A percentile compares a stretch with the other conserved stretches of the same genome.
Evolutionary conservation across 1,140 invertebrate species (phyloP).

Genomic region (Euwallacea similis): DNA sequence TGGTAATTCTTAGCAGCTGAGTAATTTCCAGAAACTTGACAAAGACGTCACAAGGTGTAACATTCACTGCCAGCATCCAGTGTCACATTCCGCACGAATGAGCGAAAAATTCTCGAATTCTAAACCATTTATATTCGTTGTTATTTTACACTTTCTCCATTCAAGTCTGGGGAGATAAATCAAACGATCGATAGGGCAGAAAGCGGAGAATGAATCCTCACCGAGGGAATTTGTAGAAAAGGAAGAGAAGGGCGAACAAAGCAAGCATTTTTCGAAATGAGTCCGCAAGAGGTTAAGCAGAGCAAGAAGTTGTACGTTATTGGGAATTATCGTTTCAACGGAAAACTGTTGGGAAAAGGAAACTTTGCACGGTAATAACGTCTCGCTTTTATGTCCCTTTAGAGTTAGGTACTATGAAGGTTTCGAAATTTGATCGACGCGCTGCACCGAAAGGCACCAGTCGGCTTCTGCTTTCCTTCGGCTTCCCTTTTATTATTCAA

Average conservation of each 20-base stretch:
- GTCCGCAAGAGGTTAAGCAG: conserved; percentile 38
- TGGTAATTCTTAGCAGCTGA: no score
- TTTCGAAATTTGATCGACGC: conserved; percentile 1
- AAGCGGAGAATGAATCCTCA: conserved; percentile 17
- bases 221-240: conserved; percentile 16
- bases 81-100: no score
- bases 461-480: no score
- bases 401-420: neutral
- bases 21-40: no score
- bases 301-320: conserved; percentile 50
- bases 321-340: conserved; percentile 63
- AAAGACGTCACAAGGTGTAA: no score
- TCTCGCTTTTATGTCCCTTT: conserved; percentile 10
- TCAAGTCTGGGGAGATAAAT: neutral
- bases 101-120: neutral
- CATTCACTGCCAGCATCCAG: no score
- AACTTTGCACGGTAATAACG: conserved; percentile 57
- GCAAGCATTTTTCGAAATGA: conserved; percentile 35
- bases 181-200: conserved; percentile 2
- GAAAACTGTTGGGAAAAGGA: conserved; percentile 61
- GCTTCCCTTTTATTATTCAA: no score
- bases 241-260: conserved; percentile 1
- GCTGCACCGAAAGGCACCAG: no score
- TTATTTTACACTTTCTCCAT: neutral
- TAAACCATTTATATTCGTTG: neutral